Percentiles rank a stretch among this genome's conserved stretches.
Conservation (phyloP, 2,888 invertebrate genomes). For the Drosophila gaucha region DNA sequence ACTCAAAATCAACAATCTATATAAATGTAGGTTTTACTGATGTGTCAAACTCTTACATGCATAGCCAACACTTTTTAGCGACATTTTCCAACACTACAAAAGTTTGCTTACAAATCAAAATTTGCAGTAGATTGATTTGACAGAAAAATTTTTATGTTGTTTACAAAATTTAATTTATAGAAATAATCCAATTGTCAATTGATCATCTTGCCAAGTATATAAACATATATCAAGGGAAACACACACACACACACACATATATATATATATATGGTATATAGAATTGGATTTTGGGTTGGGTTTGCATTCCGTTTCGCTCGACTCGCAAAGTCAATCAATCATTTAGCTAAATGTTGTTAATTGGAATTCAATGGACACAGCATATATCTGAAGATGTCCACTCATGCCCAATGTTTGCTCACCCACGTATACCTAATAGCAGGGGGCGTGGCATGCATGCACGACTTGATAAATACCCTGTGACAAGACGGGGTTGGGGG, state of each 20-base stretch:
- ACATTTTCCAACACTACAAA: not conserved
- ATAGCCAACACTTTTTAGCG: not conserved
- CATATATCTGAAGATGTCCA: slow-evolving; percentile 1
- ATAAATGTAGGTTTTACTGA: too few relatives aligned
- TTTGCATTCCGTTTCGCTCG: slow-evolving; percentile 19
- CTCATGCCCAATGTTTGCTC: slow-evolving; percentile 1
- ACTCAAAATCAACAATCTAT: too few relatives aligned
- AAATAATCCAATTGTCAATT: slow-evolving; percentile 3
- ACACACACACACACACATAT: not conserved
- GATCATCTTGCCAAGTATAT: slow-evolving; percentile 12
- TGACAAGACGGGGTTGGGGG: too few relatives aligned
- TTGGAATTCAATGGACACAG: slow-evolving; percentile 41
- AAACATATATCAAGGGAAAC: too few relatives aligned
- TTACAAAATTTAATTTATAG: too few relatives aligned
- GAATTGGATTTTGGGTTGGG: not conserved
- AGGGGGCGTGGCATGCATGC: not conserved
- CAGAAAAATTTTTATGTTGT: not conserved
- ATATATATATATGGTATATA: not conserved
- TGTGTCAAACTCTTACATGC: not conserved
- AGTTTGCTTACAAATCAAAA: not conserved
- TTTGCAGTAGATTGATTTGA: too few relatives aligned
- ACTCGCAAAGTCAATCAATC: slow-evolving; percentile 38
- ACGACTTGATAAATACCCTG: slow-evolving; percentile 1
- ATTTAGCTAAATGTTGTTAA: slow-evolving; percentile 41
- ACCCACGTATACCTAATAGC: not conserved